Evolutionary conservation across 2,797 vertebrate genomes (phyloP).

Genomic region (Myotis vivesi): DNA sequence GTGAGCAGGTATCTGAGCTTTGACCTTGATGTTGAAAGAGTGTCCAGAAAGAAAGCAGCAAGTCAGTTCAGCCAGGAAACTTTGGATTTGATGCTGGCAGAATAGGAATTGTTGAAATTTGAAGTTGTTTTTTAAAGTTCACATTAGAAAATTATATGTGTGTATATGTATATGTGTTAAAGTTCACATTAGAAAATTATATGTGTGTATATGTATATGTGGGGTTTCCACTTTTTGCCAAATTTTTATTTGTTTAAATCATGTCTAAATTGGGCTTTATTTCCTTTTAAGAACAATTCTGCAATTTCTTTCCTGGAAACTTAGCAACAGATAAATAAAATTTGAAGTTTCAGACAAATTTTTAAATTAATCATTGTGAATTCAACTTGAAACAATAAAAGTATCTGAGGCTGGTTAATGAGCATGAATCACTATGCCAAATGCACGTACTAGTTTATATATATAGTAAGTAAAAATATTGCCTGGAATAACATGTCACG

Average conservation of each 20-base stretch:
- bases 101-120: not conserved
- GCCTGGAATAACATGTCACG: not conserved
- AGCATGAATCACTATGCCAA: not conserved
- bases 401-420: not conserved
- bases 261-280: not conserved
- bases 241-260: conserved; percentile 44
- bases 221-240: not conserved
- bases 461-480: not conserved
- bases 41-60: not conserved
- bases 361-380: not conserved
- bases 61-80: not conserved
- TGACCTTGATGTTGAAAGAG: not conserved
- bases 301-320: not conserved
- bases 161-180: not conserved
- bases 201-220: not conserved
- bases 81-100: not conserved
- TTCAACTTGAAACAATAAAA: not conserved
- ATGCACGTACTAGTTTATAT: not conserved
- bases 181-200: conserved; percentile 28
- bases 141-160: not conserved
- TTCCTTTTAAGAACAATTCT: conserved; percentile 14
- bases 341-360: not conserved
- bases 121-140: not conserved
- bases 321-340: not conserved
- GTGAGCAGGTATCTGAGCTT: not conserved